Evolutionary conservation across 1,140 invertebrate species (phyloP), one percentile per base, ranked within the genome.

Genomic region (Drosophila varians): DNA sequence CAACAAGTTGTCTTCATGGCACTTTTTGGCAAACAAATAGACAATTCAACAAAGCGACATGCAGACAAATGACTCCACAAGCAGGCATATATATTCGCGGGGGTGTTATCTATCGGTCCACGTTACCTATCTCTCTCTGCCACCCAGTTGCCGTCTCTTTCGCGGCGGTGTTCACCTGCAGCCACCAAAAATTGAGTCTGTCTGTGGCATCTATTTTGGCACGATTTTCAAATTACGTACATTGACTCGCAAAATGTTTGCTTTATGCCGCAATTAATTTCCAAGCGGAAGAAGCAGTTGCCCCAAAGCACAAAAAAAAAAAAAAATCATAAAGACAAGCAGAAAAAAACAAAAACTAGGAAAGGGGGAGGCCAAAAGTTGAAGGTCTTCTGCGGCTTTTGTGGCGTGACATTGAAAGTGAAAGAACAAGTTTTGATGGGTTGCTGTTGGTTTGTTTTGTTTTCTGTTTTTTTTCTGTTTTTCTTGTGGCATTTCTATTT

Each of bases 221-320:
- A 87, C 82, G 82, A 87, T 87, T 87, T 87, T 87, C 82, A 77
- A 87, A 87, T 87, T 87, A 87, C 82, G 82, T 88, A 82, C 82
- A 87, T 87, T 83, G 82, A 87, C 82, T 87, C 70, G 80, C 80
- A 87, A 88, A 88, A 88, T 87, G 82, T 87, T 86, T 87, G 77
- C 55, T 82, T 87, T 87, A 87, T 87, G 82, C 82, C 82, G 82
- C 82, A 87, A 87, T 87, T 87, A 87, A 87, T 87, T 87, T 77
- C 48, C 61, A 87, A 58, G 77, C 82, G 82, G 82, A 87, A 87
- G 82, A 87, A 82, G 64, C 54, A 49, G 69, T 31, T 72, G 61
- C 70, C 48, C 70, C 53, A 40, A 40, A 45, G 56, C 57, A 14
- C 23, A 38, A 55, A 26, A 19, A 46, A 46, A 28, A 45, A 14